Percentiles rank a stretch among this genome's conserved stretches.
Conservation (phyloP, 64 coral and sea anemone species). For the Exaiptasia diaphana region DNA sequence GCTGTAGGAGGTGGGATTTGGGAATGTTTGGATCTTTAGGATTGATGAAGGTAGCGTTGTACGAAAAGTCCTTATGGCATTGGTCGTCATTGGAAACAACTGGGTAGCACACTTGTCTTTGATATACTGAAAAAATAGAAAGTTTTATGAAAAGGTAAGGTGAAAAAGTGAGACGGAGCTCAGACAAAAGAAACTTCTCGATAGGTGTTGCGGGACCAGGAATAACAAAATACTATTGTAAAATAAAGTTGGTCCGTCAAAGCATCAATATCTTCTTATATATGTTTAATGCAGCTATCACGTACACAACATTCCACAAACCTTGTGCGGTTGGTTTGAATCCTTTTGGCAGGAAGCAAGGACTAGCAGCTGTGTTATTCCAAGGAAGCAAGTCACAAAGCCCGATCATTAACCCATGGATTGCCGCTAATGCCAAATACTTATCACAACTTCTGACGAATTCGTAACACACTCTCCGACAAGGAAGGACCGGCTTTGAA, state of each 20-base stretch:
- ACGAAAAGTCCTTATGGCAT: constrained; percentile 34
- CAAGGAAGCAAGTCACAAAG: constrained; percentile 31
- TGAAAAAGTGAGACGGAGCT: too few relatives aligned
- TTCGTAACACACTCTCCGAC: constrained; percentile 28
- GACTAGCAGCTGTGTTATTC: neutral
- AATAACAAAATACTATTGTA: neutral
- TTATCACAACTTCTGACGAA: constrained; percentile 36
- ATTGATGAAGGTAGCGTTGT: constrained; percentile 43
- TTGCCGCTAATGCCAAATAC: constrained; percentile 15
- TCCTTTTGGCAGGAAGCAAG: neutral
- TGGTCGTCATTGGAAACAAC: neutral
- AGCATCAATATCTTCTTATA: too few relatives aligned
- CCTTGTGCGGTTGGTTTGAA: neutral
- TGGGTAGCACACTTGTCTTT: constrained; percentile 28
- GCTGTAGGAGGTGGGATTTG: neutral
- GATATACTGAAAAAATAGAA: constrained; percentile 4
- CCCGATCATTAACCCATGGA: constrained; percentile 14
- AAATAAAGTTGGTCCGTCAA: neutral
- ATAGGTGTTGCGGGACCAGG: neutral
- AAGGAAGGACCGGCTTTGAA: constrained; percentile 39
- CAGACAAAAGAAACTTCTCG: neutral
- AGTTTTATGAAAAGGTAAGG: too few relatives aligned
- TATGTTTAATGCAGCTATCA: too few relatives aligned
- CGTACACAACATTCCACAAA: neutral
- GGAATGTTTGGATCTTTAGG: neutral